A percentile compares a stretch with the other conserved stretches of the same genome.
These are phyloP conservation scores for Conops quadrifasciatus DNA, from an alignment of 2,888 invertebrate species.

Conservation along the genomic window DNA sequence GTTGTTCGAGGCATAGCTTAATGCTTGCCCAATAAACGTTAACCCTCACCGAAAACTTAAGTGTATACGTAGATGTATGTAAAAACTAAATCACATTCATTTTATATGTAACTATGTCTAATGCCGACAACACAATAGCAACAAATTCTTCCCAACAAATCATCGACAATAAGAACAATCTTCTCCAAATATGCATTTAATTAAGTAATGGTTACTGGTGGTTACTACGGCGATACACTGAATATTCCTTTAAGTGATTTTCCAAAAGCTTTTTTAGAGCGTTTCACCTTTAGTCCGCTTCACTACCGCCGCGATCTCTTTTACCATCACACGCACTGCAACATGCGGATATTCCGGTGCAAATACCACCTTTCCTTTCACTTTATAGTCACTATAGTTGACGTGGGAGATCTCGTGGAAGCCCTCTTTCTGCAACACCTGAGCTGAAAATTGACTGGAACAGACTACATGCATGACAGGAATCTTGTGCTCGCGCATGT, in stretches of 20 bases:
- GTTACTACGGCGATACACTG: not conserved
- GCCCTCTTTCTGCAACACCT: slow-evolving; percentile 75
- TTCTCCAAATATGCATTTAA: not conserved
- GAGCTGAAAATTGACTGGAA: slow-evolving; percentile 79
- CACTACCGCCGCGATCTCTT: slow-evolving; percentile 58
- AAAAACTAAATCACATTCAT: slow-evolving; percentile 11
- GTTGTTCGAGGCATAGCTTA: not conserved
- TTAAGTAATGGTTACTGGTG: not conserved
- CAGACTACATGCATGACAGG: slow-evolving; percentile 76
- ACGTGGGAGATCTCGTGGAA: slow-evolving; percentile 75
- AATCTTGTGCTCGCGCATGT: slow-evolving; percentile 60
- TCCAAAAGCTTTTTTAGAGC: not conserved
- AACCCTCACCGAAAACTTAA: slow-evolving; percentile 2
- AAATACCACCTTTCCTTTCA: slow-evolving; percentile 72
- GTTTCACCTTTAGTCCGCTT: not conserved
- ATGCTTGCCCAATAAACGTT: too few relatives aligned
- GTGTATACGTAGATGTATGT: not conserved
- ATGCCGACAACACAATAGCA: not conserved
- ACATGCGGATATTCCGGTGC: slow-evolving; percentile 74
- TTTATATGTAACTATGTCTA: slow-evolving; percentile 1
- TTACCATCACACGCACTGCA: slow-evolving; percentile 70
- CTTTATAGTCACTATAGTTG: slow-evolving; percentile 72
- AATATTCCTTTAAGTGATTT: not conserved
- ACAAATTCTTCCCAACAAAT: not conserved
- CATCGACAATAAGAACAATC: slow-evolving; percentile 14